Base-by-base conservation (phyloP, 2,888 invertebrate species). In the Perizoma affinitatum region DNA sequence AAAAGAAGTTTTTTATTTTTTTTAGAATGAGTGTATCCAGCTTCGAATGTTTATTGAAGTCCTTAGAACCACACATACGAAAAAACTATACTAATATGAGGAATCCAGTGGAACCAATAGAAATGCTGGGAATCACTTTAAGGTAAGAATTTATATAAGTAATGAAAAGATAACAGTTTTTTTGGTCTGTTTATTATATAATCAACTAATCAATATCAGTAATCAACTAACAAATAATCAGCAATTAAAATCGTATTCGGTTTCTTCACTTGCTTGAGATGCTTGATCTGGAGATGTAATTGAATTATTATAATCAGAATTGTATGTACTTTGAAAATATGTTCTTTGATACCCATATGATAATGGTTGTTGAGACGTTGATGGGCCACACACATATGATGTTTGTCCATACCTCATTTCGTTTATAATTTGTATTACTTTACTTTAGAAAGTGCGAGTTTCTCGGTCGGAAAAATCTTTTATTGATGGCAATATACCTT, bases 31-130 rank as follows among this genome's bases (percentile, higher is more conserved):
- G 46, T 46, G 46, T 68, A 54, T 60, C 71, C 66, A 70, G 58
- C 55, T 73, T 69, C 66, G 64, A 65, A 66, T 53, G 61, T 73
- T 71, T 73, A 65, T 69, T 73, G 42, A 57, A 70, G 57, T 63
- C 66, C 63, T 70, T 71, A 70, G 64, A 72, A 62, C 73, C 73
- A 72, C 70, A 72, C 54, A 65, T 71, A 72, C 67, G 64, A 47
- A 73, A 73, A 67, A 61, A 70, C 56, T 73, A 71, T 67, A 72
- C 70, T 69, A 70, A 72, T 66, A 68, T 69, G 67, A 73, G 71
- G 66, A 69, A 71, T 66, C 70, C 70, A 65, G 69, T 73, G 65
- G 72, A 71, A 60, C 68, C 70, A 68, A n/a, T 69, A 66, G 69
- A 72, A 69, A 70, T 70, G 68, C 62, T 71, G 61, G 69, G 70